phyloP scores from a whole-genome alignment of 2,797 vertebrate species.

The Peromyscus aztecus region DNA sequence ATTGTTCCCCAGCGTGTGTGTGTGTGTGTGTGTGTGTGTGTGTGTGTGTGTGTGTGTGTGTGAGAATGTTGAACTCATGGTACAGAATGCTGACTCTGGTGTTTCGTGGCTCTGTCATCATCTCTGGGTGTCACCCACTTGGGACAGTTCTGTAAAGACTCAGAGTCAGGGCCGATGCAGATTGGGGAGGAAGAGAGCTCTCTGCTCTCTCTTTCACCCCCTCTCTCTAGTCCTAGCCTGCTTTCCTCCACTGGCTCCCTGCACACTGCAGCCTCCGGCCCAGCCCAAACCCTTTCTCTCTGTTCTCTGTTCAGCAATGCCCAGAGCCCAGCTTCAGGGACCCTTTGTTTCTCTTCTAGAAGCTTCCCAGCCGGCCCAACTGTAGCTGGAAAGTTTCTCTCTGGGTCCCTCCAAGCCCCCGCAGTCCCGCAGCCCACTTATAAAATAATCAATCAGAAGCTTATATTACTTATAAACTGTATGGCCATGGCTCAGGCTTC shows the following conservation, averaged over 20 bases:
- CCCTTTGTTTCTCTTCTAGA: neutral
- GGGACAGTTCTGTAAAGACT: neutral
- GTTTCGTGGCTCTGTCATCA: neutral
- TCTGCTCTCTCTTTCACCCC: neutral
- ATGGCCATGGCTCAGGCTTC: too few relatives aligned
- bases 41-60: neutral
- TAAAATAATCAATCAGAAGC: too few relatives aligned
- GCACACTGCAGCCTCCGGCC: neutral
- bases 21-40: neutral
- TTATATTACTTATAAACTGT: too few relatives aligned
- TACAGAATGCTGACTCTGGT: neutral
- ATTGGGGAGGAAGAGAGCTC: neutral
- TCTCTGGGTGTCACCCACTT: neutral
- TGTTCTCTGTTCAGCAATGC: neutral
- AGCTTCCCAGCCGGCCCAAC: neutral
- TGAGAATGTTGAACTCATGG: neutral
- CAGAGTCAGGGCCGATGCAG: too few relatives aligned
- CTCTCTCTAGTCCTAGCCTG: neutral
- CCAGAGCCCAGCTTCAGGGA: neutral
- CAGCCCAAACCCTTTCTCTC: neutral
- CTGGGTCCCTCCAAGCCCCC: too few relatives aligned
- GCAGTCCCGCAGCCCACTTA: too few relatives aligned
- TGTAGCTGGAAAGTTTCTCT: too few relatives aligned
- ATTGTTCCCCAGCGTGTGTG: neutral
- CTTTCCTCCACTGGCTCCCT: neutral